phyloP scores from a whole-genome alignment of 2,113 vertebrate species.

The Mastomys natalensis region DNA sequence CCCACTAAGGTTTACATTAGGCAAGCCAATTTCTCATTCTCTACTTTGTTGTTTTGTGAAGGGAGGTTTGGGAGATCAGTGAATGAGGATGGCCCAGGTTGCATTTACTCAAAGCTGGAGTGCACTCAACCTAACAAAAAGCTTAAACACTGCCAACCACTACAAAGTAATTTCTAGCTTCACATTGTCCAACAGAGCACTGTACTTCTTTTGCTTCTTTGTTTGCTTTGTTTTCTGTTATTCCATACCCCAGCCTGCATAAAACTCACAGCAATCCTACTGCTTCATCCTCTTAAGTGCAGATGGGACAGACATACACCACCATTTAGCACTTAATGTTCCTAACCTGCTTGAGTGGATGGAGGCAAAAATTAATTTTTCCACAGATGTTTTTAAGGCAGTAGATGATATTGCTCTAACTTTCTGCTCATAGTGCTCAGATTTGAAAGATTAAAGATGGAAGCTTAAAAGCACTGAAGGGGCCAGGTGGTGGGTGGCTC shows the following conservation, averaged over 20 bases:
- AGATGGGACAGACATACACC: background rate
- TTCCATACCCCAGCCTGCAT: background rate
- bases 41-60: background rate
- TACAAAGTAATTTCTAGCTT: background rate
- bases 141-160: background rate
- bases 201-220: background rate
- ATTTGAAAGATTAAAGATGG: constrained; percentile 22
- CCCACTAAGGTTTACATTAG: background rate
- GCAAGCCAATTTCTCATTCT: background rate
- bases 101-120: background rate
- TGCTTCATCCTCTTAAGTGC: background rate
- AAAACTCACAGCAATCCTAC: no score
- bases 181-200: background rate
- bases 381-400: background rate
- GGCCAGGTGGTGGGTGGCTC: background rate
- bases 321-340: background rate
- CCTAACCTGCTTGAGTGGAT: background rate
- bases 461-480: background rate
- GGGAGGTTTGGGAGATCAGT: background rate
- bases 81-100: background rate
- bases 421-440: background rate
- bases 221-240: background rate
- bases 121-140: background rate
- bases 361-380: background rate
- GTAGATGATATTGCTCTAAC: background rate